Conservation (phyloP, 1,140 invertebrate species). For the Mesaphorura yosii region DNA sequence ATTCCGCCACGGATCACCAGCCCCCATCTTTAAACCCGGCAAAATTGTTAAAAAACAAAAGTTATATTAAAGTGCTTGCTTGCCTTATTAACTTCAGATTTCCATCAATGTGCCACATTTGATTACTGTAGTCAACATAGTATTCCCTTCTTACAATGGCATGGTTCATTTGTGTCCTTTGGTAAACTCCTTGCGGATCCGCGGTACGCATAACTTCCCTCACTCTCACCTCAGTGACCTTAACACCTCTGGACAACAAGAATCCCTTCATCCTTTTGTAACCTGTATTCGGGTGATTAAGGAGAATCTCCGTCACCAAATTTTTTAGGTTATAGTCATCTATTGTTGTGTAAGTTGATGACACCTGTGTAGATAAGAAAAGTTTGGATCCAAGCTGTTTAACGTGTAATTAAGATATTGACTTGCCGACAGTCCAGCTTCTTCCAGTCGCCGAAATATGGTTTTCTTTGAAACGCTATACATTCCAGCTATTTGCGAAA, state of each 20-base stretch:
- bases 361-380: not conserved
- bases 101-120: slow-evolving; percentile 18
- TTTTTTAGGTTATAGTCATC: not conserved
- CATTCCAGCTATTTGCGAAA: not conserved
- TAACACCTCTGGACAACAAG: not conserved
- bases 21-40: not conserved
- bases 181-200: slow-evolving; percentile 10
- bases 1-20: slow-evolving; percentile 5
- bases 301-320: not conserved
- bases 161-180: slow-evolving; percentile 4
- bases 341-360: not conserved
- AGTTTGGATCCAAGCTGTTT: not conserved
- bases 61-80: not conserved
- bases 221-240: slow-evolving; percentile 11
- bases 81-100: slow-evolving; percentile 16
- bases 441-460: slow-evolving; percentile 2
- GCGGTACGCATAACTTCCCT: not conserved
- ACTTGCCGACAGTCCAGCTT: not conserved
- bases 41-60: not conserved
- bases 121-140: slow-evolving; percentile 14
- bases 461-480: not conserved
- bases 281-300: slow-evolving; percentile 9
- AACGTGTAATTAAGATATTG: not conserved
- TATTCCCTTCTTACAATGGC: slow-evolving; percentile 12
- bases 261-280: slow-evolving; percentile 23